Conservation (phyloP, 2,797 vertebrate genomes). For the Sorex maritimensis region DNA sequence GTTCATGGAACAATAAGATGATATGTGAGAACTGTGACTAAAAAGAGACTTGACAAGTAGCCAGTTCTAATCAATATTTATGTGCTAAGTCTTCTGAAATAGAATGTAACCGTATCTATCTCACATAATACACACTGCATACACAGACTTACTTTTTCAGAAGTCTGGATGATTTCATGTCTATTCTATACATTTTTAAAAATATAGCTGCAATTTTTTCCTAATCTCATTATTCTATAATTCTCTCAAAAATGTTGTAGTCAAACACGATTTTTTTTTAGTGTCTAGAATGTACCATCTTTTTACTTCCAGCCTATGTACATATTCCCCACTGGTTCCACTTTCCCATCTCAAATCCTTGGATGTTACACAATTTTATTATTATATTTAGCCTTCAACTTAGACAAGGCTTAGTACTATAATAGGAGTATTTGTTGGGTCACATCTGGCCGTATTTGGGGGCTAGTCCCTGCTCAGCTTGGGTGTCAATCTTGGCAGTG, state of each 20-base stretch:
- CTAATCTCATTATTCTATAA: not conserved
- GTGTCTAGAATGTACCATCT: not conserved
- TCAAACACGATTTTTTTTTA: not conserved
- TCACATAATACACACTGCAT: not conserved
- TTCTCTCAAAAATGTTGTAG: not conserved
- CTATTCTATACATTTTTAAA: not conserved
- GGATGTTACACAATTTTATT: not conserved
- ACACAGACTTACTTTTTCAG: not conserved
- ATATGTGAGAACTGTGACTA: not conserved
- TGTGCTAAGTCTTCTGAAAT: not conserved
- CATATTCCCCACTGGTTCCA: not conserved
- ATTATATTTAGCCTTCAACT: constrained; percentile 7
- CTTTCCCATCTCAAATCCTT: not conserved
- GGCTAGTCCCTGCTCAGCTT: no score
- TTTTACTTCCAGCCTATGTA: not conserved
- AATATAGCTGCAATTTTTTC: not conserved
- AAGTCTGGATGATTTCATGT: not conserved
- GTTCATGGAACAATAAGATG: not conserved
- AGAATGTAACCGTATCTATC: not conserved
- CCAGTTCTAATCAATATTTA: not conserved
- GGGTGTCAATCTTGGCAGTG: no score
- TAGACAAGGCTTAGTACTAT: not conserved
- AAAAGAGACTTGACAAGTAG: not conserved
- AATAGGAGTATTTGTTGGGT: not conserved
- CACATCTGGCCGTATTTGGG: no score